Base-by-base conservation (phyloP, 1,140 invertebrate genomes). In the Cydia fagiglandana region DNA sequence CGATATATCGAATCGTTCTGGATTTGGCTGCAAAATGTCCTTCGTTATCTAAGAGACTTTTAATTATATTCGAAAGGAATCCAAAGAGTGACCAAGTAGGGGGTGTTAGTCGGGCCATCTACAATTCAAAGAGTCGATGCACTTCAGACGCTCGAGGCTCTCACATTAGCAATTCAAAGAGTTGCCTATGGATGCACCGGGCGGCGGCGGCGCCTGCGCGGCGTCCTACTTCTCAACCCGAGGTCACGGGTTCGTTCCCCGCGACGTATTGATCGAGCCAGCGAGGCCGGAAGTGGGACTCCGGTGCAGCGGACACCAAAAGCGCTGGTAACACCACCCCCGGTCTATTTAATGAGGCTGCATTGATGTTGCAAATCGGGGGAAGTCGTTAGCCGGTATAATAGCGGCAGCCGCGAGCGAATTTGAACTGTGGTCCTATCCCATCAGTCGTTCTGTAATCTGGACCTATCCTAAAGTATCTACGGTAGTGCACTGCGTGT, bases 171-270 rank as follows among this genome's bases (percentile, higher is more conserved):
- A 84, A 87, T 88, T 90, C 87, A 87, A 87, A 87, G 80, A 82
- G 77, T 73, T 79, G 75, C 70, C 81, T 77, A 78, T 81, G 82
- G 86, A 90, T 90, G 88, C 88, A 90, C 80, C 80, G 80, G 76
- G 79, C 79, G 75, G 74, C 79, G 80, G 81, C 76, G 80, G 88
- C 88, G 90, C 91, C 76, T 92, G 91, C 90, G 91, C 88, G 89
- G 78, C 86, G 91, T 81, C 91, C 91, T 84, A 92, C 83, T 91
- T 92, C 76, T 78, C 66, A 76, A 78, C 76, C 78, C 85, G 89
- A 92, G 91, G 91, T 90, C 91, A 86, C 85, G 86, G 86, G 91
- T 91, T 92, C 91, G 86, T 91, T 92, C 89, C 89, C 89, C 91
- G 89, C 85, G 78, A 78, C 75, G 83, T 92, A 92, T 92, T 91